Percentiles rank a stretch among this genome's conserved stretches.
Conservation (phyloP, 2,888 invertebrate species). For the Caenorhabditis auriculariae region DNA sequence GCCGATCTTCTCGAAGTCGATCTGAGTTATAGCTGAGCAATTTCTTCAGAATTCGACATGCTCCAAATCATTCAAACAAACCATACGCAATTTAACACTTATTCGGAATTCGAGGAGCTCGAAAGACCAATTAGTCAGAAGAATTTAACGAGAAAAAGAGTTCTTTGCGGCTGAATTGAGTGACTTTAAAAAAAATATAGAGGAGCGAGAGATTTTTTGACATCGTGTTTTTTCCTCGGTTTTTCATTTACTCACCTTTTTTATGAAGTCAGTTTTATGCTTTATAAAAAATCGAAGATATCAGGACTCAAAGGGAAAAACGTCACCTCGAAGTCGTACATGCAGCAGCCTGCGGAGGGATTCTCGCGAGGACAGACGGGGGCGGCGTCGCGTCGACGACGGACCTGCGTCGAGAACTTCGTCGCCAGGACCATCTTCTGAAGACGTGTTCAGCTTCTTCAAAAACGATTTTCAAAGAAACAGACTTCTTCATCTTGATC, state of each 20-base stretch:
- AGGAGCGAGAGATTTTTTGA: background rate
- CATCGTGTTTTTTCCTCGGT: background rate
- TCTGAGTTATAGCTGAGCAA: constrained; percentile 71
- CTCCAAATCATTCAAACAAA: too few species aligned
- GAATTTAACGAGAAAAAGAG: too few species aligned
- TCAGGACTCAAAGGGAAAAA: background rate
- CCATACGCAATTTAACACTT: too few species aligned
- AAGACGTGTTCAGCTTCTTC: constrained; percentile 5
- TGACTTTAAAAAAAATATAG: background rate
- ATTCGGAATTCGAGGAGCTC: too few species aligned
- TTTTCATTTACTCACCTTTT: background rate
- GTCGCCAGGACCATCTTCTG: constrained; percentile 51
- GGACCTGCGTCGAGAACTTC: constrained; percentile 11
- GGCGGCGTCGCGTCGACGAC: constrained; percentile 42
- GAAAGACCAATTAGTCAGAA: too few species aligned
- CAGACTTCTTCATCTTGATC: background rate
- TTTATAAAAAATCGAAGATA: too few species aligned
- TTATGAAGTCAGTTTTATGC: too few species aligned
- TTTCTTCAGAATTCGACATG: too few species aligned
- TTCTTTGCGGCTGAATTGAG: background rate
- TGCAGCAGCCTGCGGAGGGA: constrained; percentile 74
- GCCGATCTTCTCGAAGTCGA: constrained; percentile 90
- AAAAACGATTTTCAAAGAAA: background rate
- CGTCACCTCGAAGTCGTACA: constrained; percentile 73
- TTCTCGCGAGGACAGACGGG: constrained; percentile 40